Percentiles rank a stretch among this genome's conserved stretches.
phyloP scores from a whole-genome alignment of 1,140 invertebrate species.

The Apis dorsata region DNA sequence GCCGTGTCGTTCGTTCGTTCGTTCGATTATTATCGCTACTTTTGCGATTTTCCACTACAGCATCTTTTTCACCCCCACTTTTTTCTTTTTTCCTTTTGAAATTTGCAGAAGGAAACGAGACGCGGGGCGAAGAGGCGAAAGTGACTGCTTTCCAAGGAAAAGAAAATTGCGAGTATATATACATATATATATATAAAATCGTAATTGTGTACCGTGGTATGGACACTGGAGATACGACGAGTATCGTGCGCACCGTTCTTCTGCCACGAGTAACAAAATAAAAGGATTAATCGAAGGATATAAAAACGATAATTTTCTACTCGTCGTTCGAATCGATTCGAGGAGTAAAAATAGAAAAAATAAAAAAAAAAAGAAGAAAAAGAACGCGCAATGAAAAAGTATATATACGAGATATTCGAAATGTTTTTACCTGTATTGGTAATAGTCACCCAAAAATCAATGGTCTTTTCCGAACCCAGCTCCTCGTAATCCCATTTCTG shows the following conservation, averaged over 20 bases:
- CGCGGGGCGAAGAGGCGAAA: conserved; percentile 1
- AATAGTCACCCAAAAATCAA: conserved; percentile 97
- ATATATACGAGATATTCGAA: background rate
- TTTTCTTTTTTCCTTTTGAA: background rate
- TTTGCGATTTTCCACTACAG: background rate
- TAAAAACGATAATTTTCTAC: background rate
- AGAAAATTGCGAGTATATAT: conserved; percentile 1
- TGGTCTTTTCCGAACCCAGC: conserved; percentile 96
- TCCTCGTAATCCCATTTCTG: conserved; percentile 99
- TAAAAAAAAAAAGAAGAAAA: background rate
- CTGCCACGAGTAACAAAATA: conserved; percentile 45
- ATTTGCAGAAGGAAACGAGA: background rate
- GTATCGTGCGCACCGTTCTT: conserved; percentile 63
- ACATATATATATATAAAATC: background rate
- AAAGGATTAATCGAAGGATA: conserved; percentile 48
- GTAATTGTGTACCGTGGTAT: conserved; percentile 67
- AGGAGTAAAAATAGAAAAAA: background rate
- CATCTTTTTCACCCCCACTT: background rate
- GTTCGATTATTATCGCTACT: background rate
- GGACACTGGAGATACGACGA: conserved; percentile 63
- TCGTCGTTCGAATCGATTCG: too few relatives aligned
- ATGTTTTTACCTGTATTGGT: conserved; percentile 88
- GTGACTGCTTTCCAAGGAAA: conserved; percentile 1
- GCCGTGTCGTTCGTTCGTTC: background rate
- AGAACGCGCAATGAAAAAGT: too few relatives aligned